Conservation (phyloP, 2,888 invertebrate species). For the Agriopis leucophaearia region DNA sequence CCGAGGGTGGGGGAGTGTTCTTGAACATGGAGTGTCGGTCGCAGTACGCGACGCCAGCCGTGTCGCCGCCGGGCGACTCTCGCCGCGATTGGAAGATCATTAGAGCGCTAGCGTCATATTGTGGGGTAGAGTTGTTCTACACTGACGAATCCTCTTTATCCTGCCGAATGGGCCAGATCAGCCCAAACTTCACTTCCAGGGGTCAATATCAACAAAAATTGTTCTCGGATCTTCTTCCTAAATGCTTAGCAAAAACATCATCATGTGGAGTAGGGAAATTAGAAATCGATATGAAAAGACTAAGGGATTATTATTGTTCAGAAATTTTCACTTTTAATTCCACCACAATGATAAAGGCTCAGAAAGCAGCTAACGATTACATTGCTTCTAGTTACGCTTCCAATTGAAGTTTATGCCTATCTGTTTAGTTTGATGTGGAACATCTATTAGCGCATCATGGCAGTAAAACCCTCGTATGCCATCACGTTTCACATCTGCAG, state of each 20-base stretch:
- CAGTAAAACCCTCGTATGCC: too few species aligned
- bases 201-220: constrained; percentile 66
- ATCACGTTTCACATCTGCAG: too few species aligned
- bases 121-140: constrained; percentile 63
- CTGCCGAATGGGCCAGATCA: constrained; percentile 68
- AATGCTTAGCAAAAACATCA: neutral
- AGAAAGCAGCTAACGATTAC: constrained; percentile 62
- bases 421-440: neutral
- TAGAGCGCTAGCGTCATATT: constrained; percentile 73
- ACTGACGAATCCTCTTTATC: constrained; percentile 60
- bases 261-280: constrained; percentile 28
- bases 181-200: constrained; percentile 68
- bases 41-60: constrained; percentile 94
- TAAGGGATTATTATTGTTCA: constrained; percentile 75
- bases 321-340: constrained; percentile 76
- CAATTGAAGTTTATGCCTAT: constrained; percentile 29
- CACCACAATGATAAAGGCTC: constrained; percentile 71
- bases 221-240: constrained; percentile 54
- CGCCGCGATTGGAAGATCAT: constrained; percentile 99
- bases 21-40: constrained; percentile 98
- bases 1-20: constrained; percentile 97
- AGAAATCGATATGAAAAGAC: constrained; percentile 62
- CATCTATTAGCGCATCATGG: too few species aligned
- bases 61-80: constrained; percentile 96
- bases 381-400: constrained; percentile 56